phyloP scores from a whole-genome alignment of 1,140 invertebrate genomes.

The Anastrepha obliqua region DNA sequence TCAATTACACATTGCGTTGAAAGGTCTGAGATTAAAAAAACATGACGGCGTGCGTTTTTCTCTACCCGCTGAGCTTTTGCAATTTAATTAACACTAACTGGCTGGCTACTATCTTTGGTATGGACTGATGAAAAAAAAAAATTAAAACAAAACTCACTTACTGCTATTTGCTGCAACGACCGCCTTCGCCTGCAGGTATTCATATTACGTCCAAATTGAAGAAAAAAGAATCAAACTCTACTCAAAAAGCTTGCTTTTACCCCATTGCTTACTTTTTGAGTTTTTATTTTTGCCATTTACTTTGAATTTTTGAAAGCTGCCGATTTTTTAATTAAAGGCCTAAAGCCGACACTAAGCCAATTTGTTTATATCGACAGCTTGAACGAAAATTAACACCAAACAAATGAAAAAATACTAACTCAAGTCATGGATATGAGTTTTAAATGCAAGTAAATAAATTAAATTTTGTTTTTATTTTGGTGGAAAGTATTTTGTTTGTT shows the following conservation, averaged over 20 bases:
- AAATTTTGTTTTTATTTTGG: too few species aligned
- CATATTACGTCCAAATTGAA: background rate
- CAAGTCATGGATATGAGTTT: background rate
- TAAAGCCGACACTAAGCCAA: slow-evolving; percentile 30
- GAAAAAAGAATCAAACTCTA: background rate
- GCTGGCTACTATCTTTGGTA: too few species aligned
- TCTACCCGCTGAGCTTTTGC: too few species aligned
- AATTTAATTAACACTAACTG: too few species aligned
- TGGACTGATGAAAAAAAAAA: too few species aligned
- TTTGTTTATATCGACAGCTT: background rate
- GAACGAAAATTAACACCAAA: background rate
- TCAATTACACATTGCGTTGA: too few species aligned
- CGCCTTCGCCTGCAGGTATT: background rate
- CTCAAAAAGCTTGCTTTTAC: background rate
- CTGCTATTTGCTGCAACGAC: background rate
- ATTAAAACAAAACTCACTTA: too few species aligned
- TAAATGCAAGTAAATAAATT: too few species aligned
- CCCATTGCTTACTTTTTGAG: background rate
- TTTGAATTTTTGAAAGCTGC: slow-evolving; percentile 16
- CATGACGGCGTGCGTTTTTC: too few species aligned
- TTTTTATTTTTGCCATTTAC: background rate
- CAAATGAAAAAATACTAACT: background rate
- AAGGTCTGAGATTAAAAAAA: too few species aligned
- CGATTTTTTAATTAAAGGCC: slow-evolving; percentile 44
- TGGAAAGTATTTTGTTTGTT: too few species aligned